phyloP scores from a whole-genome alignment of 2,113 vertebrate species.

The Pleuronectes platessa region DNA sequence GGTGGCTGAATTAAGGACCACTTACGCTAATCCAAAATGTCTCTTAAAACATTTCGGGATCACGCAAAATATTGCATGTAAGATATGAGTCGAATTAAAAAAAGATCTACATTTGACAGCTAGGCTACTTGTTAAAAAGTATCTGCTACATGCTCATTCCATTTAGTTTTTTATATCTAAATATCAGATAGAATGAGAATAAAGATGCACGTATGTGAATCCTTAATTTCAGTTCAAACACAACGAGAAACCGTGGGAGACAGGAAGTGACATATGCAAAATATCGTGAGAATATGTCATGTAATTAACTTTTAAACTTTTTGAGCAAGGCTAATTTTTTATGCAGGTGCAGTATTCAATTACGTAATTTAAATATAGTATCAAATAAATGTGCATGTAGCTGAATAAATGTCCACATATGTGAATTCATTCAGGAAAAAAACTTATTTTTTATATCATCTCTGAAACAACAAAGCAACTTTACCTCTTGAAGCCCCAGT shows the following conservation, averaged over 20 bases:
- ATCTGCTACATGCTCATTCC: too few species aligned
- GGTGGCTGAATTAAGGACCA: too few species aligned
- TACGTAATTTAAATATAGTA: background rate
- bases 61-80: too few species aligned
- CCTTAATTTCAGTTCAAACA: background rate
- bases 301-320: too few species aligned
- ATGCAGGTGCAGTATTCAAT: too few species aligned
- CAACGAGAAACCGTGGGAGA: background rate
- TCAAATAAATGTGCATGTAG: background rate
- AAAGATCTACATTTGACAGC: too few species aligned
- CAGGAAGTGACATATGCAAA: background rate
- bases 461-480: slow-evolving; percentile 42
- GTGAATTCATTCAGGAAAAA: slow-evolving; percentile 24
- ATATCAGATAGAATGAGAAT: background rate
- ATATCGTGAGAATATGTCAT: background rate
- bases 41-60: too few species aligned
- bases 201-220: background rate
- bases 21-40: too few species aligned
- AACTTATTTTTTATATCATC: slow-evolving; percentile 26
- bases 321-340: too few species aligned
- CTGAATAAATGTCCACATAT: slow-evolving; percentile 8
- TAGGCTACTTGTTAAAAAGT: too few species aligned
- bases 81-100: too few species aligned
- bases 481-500: slow-evolving; percentile 7
- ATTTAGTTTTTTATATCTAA: too few species aligned